Base-by-base conservation (phyloP, 2,888 invertebrate species). In the Microchrysa polita region DNA sequence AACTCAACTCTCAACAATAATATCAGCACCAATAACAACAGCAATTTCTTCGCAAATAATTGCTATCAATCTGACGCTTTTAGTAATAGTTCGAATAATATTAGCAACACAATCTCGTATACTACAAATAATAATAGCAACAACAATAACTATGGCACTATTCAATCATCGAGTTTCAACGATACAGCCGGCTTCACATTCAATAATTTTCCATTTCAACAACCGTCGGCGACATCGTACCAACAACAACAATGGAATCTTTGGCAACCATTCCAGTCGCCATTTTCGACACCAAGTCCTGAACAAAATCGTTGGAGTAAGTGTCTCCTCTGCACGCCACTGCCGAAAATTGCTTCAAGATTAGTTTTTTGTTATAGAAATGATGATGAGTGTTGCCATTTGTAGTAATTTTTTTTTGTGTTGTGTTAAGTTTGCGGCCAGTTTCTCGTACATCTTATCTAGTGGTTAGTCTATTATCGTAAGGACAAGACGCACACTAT, bases 231-330 rank as follows among this genome's bases (percentile, higher is more conserved):
- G 75, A 22, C 73, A 59, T 57, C 61, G 34, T 20, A 67, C 44
- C 55, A 67, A 59, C 65, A 72, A 65, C 61, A 67, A 72, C 77
- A 77, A 63, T 77, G 79, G 79, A 78, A 76, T 77, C 75, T 78
- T 78, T 78, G 79, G 79, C 78, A 78, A 76, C 76, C 77, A 65
- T 78, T 77, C 74, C 77, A 76, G 60, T 77, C 76, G 77, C 78
- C 78, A 52, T 67, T 60, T 53, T 60, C 63, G 22, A 72, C 61
- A 10, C 53, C 60, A 23, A 72, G 52, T 52, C 42, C 76, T 77
- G 78, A 78, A 76, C 76, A 79, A 77, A 75, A 83, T 81, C 81
- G 80, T 78, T 82, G 84, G 85, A 84, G 86, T 86, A 85, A 86
- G 86, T 86, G n/a, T n/a, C n/a, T n/a, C n/a, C n/a, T 80, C 77